Base-by-base conservation (phyloP, 2,888 invertebrate genomes). In the Ashinkailepas kermadecensis region DNA sequence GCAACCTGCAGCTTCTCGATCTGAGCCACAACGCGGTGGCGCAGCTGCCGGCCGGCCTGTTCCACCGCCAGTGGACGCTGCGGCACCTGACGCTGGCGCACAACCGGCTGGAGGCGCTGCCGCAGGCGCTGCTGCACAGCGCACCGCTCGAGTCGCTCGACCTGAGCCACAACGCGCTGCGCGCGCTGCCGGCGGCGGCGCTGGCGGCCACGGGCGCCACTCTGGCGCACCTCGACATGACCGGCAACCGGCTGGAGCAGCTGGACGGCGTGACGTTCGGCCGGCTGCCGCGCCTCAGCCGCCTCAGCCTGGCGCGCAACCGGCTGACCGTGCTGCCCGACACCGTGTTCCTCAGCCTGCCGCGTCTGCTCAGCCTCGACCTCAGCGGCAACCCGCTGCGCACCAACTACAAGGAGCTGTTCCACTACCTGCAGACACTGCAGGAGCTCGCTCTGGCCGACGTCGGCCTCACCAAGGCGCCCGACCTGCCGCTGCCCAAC, bases 241-340 rank as follows among this genome's bases (percentile, higher is more conserved):
- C 93, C 0, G 90, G 91, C 84, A 96, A 96, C 87, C 92, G 91
- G 84, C 90, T 96, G 84, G 95, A 95, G 87, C 95, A 94, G 87
- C 89, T 96, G 85, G 95, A 96, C 87, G 93, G 93, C 85, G 94
- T 93, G 83, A 94, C 95, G 88, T 95, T 95, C 86, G 92, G 94
- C 74, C 92, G 93, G 85, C 93, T 93, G 59, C 93, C 94, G 81
- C 93, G 93, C 87, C 88, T 96, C 78, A 91, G 93, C 82, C 91
- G 91, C 85, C 89, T 96, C 82, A 93, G 94, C 88, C 88, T 96
- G 86, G 93, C 93, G 79, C 90, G 91, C 86, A 96, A 96, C 88
- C 92, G 93, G 86, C 89, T 95, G 83, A 93, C 93, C 25, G 93
- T 95, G 84, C 88, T 96, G 84, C 95, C 95, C 6, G 95, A 95